These are phyloP conservation scores for Miltochrista miniata DNA, from an alignment of 2,888 invertebrate species.

Conservation along the genomic window DNA sequence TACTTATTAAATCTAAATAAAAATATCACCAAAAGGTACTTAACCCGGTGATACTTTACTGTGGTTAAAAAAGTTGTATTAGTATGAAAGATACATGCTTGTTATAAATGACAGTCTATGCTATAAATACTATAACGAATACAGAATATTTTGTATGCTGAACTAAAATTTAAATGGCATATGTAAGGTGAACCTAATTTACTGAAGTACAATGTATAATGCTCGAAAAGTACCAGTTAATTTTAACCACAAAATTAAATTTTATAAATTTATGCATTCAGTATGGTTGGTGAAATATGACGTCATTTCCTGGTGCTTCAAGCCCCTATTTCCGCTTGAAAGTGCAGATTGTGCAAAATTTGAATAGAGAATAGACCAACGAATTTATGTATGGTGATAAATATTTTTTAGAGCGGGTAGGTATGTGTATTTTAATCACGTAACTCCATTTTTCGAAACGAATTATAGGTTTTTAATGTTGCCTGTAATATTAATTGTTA, in stretches of 20 bases:
- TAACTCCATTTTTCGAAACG: background rate
- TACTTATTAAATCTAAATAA: too few species aligned
- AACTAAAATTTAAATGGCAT: background rate
- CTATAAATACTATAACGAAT: too few species aligned
- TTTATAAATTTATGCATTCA: slow-evolving; percentile 12
- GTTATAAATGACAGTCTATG: too few species aligned
- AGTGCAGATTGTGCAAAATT: slow-evolving; percentile 13
- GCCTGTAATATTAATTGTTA: too few species aligned
- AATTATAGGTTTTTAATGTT: background rate
- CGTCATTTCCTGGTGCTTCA: slow-evolving; percentile 14
- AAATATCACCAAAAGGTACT: too few species aligned
- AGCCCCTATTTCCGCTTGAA: slow-evolving; percentile 15
- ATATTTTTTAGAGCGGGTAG: background rate
- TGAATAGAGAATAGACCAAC: slow-evolving; percentile 6
- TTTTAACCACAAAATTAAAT: slow-evolving; percentile 9
- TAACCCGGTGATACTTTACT: too few species aligned
- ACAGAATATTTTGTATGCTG: background rate
- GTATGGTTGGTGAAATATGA: slow-evolving; percentile 13
- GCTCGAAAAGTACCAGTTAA: slow-evolving; percentile 6
- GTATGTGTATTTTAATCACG: background rate
- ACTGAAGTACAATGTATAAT: background rate
- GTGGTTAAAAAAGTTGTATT: too few species aligned
- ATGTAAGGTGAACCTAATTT: background rate
- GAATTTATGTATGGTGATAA: slow-evolving; percentile 1
- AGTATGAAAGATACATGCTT: too few species aligned